phyloP scores from a whole-genome alignment of 2,113 vertebrate species.

The Mesembrinibis cayennensis region DNA sequence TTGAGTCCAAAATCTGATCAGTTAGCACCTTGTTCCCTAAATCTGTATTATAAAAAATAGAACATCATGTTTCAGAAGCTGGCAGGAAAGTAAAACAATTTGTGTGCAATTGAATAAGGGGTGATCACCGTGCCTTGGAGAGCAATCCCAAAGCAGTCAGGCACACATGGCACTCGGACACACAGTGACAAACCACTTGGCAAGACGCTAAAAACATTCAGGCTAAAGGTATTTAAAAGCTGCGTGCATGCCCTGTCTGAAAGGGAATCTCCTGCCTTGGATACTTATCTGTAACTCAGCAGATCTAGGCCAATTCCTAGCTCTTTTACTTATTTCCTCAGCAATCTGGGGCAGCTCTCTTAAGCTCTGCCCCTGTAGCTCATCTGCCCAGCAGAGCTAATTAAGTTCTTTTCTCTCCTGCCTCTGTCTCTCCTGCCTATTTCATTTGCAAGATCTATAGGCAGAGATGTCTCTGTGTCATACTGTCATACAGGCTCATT shows the following conservation, averaged over 20 bases:
- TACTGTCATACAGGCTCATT: neutral
- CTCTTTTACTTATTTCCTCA: neutral
- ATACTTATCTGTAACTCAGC: neutral
- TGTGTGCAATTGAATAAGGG: neutral
- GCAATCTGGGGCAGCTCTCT: neutral
- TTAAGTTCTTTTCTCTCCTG: neutral
- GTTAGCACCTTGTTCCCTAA: neutral
- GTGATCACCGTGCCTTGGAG: fast-evolving
- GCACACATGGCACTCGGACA: neutral
- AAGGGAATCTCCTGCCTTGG: neutral
- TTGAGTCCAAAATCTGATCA: neutral
- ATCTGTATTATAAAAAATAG: neutral
- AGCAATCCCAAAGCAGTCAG: neutral
- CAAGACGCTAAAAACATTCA: neutral
- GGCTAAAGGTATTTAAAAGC: neutral
- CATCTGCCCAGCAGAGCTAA: neutral
- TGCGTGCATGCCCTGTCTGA: neutral
- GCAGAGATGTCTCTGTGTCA: neutral
- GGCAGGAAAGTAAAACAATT: neutral
- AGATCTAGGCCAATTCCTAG: neutral
- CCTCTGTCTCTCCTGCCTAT: neutral
- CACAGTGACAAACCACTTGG: neutral
- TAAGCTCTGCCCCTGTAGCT: neutral
- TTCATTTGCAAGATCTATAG: neutral
- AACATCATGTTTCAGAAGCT: neutral